A percentile compares a stretch with the other conserved stretches of the same genome.
phyloP scores from a whole-genome alignment of 2,113 vertebrate species.

The Heloderma charlesbogerti region DNA sequence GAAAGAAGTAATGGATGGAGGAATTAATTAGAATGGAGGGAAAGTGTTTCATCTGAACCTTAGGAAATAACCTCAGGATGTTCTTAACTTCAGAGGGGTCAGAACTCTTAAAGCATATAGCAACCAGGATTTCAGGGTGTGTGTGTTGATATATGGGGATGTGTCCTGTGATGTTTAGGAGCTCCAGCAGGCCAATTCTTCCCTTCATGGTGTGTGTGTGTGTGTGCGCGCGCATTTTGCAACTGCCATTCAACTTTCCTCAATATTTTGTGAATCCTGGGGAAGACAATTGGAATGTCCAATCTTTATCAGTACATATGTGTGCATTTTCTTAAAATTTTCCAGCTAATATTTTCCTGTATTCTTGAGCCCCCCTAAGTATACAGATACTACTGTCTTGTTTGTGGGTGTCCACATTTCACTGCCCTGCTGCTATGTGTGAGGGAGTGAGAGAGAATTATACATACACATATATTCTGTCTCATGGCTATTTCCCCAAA shows the following conservation, averaged over 20 bases:
- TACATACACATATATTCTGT: neutral
- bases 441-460: neutral
- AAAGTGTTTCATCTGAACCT: neutral
- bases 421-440: neutral
- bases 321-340: no score
- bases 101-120: neutral
- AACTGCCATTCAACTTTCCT: neutral
- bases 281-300: neutral
- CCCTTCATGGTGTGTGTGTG: neutral
- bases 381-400: neutral
- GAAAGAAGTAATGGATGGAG: neutral
- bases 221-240: no score
- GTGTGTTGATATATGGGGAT: neutral
- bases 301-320: neutral
- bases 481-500: neutral
- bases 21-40: neutral
- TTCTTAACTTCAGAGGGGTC: neutral
- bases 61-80: neutral
- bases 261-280: neutral
- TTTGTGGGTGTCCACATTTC: neutral
- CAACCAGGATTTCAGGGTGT: neutral
- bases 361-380: neutral
- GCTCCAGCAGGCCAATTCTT: neutral
- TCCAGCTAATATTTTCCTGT: neutral
- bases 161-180: neutral